Evolutionary conservation across 2,113 vertebrate genomes (phyloP).

Genomic region (Mormyrus lacerda): DNA sequence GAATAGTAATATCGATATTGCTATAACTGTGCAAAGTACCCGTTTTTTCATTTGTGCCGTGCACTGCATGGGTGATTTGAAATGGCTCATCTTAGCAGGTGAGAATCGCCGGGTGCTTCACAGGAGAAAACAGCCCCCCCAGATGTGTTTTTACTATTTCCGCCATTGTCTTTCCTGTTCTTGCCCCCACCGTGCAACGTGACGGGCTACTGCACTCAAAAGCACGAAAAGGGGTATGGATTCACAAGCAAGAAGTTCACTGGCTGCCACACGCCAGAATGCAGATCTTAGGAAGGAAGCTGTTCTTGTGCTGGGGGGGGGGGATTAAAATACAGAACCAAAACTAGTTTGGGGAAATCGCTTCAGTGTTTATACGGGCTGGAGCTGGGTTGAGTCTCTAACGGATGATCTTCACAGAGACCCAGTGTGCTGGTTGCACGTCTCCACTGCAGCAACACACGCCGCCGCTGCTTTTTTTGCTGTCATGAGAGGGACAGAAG

Average conservation of each 20-base stretch:
- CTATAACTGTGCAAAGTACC: background rate
- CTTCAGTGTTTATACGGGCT: background rate
- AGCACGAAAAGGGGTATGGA: background rate
- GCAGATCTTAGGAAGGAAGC: background rate
- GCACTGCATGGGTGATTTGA: background rate
- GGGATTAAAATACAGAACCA: background rate
- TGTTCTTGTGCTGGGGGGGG: background rate
- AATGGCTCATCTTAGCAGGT: background rate
- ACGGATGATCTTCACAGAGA: background rate
- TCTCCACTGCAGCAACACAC: background rate
- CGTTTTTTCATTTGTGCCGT: background rate
- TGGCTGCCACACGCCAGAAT: background rate
- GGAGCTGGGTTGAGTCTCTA: background rate
- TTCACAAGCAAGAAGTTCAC: background rate
- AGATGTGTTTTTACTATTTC: background rate
- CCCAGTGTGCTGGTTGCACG: background rate
- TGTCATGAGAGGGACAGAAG: background rate
- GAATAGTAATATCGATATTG: background rate
- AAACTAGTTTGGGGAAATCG: background rate
- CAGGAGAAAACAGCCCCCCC: background rate
- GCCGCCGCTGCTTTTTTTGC: background rate
- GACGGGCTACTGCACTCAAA: no score
- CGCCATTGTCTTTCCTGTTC: background rate
- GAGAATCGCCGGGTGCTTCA: background rate
- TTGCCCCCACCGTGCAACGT: background rate